Base-by-base conservation (phyloP, 2,888 invertebrate genomes). In the Leucoma salicis region DNA sequence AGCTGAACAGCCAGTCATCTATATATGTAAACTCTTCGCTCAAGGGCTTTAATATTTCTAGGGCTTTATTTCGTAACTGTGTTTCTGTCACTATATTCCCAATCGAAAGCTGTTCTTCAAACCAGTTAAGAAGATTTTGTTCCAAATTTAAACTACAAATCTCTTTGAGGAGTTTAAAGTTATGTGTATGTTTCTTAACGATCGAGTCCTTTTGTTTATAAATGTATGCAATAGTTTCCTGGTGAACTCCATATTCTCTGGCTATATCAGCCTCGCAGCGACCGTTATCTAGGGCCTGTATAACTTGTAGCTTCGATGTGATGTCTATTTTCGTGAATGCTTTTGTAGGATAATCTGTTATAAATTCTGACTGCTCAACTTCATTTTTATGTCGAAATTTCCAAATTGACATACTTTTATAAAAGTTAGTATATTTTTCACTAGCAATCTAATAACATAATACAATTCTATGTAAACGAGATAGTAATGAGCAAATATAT, bases 211-310 rank as follows among this genome's bases (percentile, higher is more conserved):
- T 71, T 34, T 70, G 63, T 49, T 64, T 67, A 41, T 69, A 70
- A 44, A 72, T 68, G 42, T 56, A 51, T 25, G 63, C 38, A 21
- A 70, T 63, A 28, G 66, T 69, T 47, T 65, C 63, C 1, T 60
- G 64, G 33, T 62, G 55, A 15, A 71, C 61, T 28, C 70, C 65
- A 54, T 66, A 70, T 42, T 67, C 66, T 44, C 60, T 63, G 12
- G 69, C 69, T 40, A 71, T 50, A 16, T 70, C 71, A 12, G 65
- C 47, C 57, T 63, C 66, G 31, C 63, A 63, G 33, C 65, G 63
- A 12, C 71, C 72, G 40, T 63, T 70, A 39, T 71, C 72, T 39
- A 72, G 41, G 29, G 72, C 69, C 45, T 66, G 63, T 42, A 72
- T 70, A 39, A 70, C 57, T 47, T 65, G 67, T 35, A 72, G 45